Evolutionary conservation across 2,888 invertebrate species (phyloP), one percentile per base, ranked within the genome.

Genomic region (Nomada lathburiana): DNA sequence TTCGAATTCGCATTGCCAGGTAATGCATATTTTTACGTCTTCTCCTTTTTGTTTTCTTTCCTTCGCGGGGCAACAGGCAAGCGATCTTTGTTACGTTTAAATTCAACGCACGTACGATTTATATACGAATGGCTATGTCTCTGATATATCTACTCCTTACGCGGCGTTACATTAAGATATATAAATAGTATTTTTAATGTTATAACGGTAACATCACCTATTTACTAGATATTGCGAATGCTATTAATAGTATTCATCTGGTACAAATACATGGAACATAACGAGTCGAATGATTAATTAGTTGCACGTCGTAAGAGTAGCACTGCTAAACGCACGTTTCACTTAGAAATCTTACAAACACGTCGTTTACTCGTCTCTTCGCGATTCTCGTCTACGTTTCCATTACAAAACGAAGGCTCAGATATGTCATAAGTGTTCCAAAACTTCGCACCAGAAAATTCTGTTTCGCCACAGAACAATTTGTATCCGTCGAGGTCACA

Each of bases 181-280:
- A 92, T 92, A 92, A 92, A 92, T 92, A 92, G 91, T 92, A 91
- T 92, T 90, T 82, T 92, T 87, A 92, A 92, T 92, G 82, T 88
- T 87, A 89, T 92, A 93, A 93, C 93, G 92, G 90, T 92, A 93
- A 92, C 92, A 92, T 92, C 88, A 67, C 83, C 87, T 88, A 88
- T 80, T 47, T 59, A 63, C 86, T 88, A 88, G 74, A 87, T 88
- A 78, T 88, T 83, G 84, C 80, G 76, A 84, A 85, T 84, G 83
- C 80, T 80, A 76, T 79, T 62, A 72, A 79, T 84, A 83, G 81
- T 87, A 82, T 77, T 81, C 82, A 84, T 88, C 82, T 83, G 75
- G 73, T 88, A 84, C 85, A 87, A 85, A 87, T 83, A 83, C 80
- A 75, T 74, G 87, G 74, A 87, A 87, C 87, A 80, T 80, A 87